Conservation (phyloP, 2,797 vertebrate species). For the Pyrocephalus nanus region DNA sequence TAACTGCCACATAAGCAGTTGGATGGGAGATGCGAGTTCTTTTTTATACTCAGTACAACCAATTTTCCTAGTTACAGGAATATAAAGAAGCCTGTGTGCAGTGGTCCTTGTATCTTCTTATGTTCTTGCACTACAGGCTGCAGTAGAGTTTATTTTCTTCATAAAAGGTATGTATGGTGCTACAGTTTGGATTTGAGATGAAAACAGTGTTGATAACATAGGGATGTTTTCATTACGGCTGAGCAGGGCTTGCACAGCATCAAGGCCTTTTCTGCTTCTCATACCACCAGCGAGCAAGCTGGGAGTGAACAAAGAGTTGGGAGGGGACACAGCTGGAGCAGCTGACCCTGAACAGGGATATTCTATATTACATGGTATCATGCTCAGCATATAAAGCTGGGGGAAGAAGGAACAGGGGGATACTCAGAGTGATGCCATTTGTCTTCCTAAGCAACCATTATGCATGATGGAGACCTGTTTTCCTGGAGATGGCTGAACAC, state of each 20-base stretch:
- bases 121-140: background rate
- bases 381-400: too few species aligned
- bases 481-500: background rate
- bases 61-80: background rate
- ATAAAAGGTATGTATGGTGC: background rate
- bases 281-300: background rate
- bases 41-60: background rate
- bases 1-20: background rate
- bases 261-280: background rate
- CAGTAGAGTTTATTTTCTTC: background rate
- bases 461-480: background rate
- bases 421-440: accelerated
- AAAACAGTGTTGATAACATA: background rate
- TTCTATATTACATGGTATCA: accelerated
- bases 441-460: background rate
- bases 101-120: background rate
- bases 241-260: background rate
- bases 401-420: background rate
- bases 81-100: background rate
- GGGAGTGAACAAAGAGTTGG: background rate
- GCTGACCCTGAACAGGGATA: background rate
- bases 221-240: background rate
- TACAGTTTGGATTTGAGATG: background rate
- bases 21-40: background rate
- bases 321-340: background rate